phyloP scores from a whole-genome alignment of 2,113 vertebrate genomes.

The Cottus gobio region DNA sequence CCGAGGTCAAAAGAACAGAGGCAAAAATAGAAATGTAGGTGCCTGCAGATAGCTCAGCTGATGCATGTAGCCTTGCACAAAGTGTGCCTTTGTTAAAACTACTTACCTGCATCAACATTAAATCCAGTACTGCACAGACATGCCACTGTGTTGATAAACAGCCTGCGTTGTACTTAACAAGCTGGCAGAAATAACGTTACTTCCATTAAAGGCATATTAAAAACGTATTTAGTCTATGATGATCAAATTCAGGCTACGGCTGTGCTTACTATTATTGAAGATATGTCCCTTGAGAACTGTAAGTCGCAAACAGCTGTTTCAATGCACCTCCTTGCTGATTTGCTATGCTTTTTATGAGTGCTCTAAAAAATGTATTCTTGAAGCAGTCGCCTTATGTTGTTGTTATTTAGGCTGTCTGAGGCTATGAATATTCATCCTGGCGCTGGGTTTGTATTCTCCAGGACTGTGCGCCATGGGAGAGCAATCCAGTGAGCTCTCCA shows the following conservation, averaged over 20 bases:
- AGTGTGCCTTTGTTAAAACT: neutral
- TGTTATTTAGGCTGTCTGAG: neutral
- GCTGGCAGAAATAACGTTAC: neutral
- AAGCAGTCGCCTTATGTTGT: neutral
- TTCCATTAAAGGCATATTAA: neutral
- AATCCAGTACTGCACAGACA: neutral
- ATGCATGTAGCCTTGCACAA: neutral
- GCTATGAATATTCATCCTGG: neutral
- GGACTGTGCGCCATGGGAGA: neutral
- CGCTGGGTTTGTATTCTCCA: neutral
- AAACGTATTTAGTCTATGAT: neutral
- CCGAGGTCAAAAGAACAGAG: neutral
- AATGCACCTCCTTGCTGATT: neutral
- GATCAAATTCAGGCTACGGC: neutral
- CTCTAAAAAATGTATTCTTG: neutral
- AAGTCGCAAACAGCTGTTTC: neutral
- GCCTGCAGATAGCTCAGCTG: neutral
- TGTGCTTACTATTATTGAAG: neutral
- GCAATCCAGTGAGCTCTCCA: neutral
- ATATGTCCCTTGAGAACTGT: neutral
- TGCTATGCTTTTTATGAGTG: neutral
- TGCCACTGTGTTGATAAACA: neutral
- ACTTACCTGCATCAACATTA: neutral
- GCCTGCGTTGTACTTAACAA: neutral
- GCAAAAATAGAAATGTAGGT: neutral